Conservation (phyloP, 1,140 invertebrate genomes). For the Leptopilina clavipes region DNA sequence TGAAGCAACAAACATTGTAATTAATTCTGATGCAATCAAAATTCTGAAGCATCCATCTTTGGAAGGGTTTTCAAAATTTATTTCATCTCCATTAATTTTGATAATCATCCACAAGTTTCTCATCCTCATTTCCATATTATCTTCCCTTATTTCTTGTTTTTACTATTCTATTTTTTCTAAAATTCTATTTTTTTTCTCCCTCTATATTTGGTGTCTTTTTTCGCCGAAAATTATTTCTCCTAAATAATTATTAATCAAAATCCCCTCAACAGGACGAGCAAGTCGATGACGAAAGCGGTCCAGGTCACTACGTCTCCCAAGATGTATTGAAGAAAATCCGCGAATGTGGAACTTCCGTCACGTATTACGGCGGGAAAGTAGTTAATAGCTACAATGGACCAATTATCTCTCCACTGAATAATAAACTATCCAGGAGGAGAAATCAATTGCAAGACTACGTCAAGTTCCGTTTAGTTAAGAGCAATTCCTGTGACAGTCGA, state of each 20-base stretch:
- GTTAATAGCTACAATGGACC: constrained; percentile 81
- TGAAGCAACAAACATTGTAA: no score
- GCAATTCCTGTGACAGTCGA: constrained; percentile 88
- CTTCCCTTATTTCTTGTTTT: no score
- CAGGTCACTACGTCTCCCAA: constrained; percentile 81
- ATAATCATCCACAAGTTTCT: no score
- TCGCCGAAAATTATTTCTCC: no score
- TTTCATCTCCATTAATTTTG: no score
- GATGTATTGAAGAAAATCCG: constrained; percentile 90
- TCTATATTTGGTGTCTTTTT: no score
- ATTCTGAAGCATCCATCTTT: no score
- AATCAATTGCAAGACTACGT: constrained; percentile 75
- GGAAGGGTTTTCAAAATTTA: no score
- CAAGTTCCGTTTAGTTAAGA: constrained; percentile 86
- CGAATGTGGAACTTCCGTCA: constrained; percentile 88
- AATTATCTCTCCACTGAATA: constrained; percentile 77
- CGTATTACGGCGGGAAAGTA: constrained; percentile 89
- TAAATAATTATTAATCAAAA: no score
- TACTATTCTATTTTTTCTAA: no score
- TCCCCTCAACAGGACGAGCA: constrained; percentile 56
- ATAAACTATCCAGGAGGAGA: constrained; percentile 79
- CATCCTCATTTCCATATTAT: no score
- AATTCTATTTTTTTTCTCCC: constrained; percentile 33
- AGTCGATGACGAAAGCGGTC: constrained; percentile 55
- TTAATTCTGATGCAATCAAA: no score